A percentile compares a stretch with the other conserved stretches of the same genome.
phyloP scores from a whole-genome alignment of 2,113 vertebrate species.

The Boulengeromyrus knoepffleri region DNA sequence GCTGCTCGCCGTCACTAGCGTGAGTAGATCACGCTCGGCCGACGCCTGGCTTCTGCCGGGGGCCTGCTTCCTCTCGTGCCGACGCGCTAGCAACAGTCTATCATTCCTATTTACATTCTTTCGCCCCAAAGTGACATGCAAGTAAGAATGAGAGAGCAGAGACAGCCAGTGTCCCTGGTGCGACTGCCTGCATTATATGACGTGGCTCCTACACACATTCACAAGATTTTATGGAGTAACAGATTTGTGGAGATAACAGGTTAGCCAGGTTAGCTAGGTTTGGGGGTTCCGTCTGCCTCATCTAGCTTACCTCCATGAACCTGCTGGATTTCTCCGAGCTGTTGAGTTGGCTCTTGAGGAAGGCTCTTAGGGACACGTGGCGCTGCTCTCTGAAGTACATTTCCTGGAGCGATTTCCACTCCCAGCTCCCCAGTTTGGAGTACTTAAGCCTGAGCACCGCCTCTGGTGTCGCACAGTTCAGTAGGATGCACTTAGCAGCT shows the following conservation, averaged over 20 bases:
- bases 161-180: neutral
- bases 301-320: conserved; percentile 55
- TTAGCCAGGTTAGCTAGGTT: neutral
- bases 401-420: conserved; percentile 45
- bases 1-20: neutral
- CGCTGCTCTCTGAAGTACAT: conserved; percentile 56
- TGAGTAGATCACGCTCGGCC: neutral
- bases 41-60: neutral
- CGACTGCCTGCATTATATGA: neutral
- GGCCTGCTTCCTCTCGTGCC: neutral
- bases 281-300: neutral
- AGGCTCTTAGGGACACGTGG: conserved; percentile 53
- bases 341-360: conserved; percentile 43
- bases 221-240: neutral
- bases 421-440: conserved; percentile 47
- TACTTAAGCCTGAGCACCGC: conserved; percentile 56
- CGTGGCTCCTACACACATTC: neutral
- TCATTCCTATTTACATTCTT: neutral
- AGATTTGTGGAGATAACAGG: no score
- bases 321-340: conserved; percentile 27
- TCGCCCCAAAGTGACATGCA: neutral
- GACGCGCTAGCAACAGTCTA: neutral
- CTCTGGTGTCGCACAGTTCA: conserved; percentile 64
- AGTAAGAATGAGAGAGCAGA: neutral
- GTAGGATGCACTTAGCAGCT: conserved; percentile 52